Percentiles rank a stretch among this genome's conserved stretches.
These are phyloP conservation scores for Nerophis ophidion DNA, from an alignment of 2,113 vertebrate species.

Conservation along the genomic window DNA sequence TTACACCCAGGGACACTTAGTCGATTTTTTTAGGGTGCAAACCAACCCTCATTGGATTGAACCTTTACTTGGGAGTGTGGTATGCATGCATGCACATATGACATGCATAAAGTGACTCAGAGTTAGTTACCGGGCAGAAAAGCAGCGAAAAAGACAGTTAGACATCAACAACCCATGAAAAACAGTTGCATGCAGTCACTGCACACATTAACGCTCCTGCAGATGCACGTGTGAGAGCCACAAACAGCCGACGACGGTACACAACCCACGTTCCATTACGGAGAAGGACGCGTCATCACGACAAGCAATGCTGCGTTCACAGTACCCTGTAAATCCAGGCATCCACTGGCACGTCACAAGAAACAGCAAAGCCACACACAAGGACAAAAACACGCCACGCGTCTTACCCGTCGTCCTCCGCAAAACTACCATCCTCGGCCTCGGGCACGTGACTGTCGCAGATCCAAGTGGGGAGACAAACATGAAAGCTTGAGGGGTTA, in stretches of 20 bases:
- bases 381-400: constrained; percentile 24
- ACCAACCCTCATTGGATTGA: no score
- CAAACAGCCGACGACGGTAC: no score
- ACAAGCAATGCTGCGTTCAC: constrained; percentile 18
- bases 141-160: constrained; percentile 12
- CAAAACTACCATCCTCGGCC: constrained; percentile 87
- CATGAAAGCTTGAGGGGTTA: constrained; percentile 45
- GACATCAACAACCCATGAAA: constrained; percentile 46
- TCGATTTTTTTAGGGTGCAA: no score
- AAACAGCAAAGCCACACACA: constrained; percentile 34
- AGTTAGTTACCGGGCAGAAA: neutral
- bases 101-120: neutral
- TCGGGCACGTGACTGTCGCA: constrained; percentile 87
- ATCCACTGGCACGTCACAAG: constrained; percentile 60
- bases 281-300: constrained; percentile 2
- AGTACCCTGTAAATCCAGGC: constrained; percentile 60
- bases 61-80: neutral
- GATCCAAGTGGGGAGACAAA: constrained; percentile 58
- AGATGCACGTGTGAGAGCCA: constrained; percentile 19
- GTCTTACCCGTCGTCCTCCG: constrained; percentile 92
- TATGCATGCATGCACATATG: neutral
- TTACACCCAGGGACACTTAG: no score
- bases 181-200: constrained; percentile 53
- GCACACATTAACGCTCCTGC: constrained; percentile 35
- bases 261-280: constrained; percentile 14